Base-by-base conservation (phyloP, 2,888 invertebrate genomes). In the Caenorhabditis virilis region DNA sequence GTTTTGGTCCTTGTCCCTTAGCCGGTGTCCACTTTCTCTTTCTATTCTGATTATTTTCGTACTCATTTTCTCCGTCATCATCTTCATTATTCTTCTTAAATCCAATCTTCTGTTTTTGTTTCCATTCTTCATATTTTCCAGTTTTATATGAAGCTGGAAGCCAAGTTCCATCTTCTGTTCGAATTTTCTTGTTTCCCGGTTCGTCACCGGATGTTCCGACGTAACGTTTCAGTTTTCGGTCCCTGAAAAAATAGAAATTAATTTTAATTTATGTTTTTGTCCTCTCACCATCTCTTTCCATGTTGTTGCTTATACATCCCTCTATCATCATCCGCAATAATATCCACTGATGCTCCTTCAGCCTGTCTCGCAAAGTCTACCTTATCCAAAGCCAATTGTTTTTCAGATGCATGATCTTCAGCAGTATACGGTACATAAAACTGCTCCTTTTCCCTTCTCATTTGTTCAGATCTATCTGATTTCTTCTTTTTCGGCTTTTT, bases 211-310 rank as follows among this genome's bases (percentile, higher is more conserved):
- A 38, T 42, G 70, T 66, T 23, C 83, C 81, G 30, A 97, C 90
- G 90, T 93, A 94, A 86, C 92, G 95, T 88, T 95, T 97, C 85
- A 91, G 90, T 84, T 93, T 93, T 47, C 93, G 88, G 86, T 97
- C 95, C 97, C 97, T 87, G 72, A 4, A 77, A 72, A 49, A 41
- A 2, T 18, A 18, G 20, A 42, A 23, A 2, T 9, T 23, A 23
- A 23, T 25, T 30, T 30, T 9, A 30, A 30, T 9, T 9, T 30
- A 30, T 9, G 30, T 30, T 30, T 30, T 13, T n/a, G 4, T 48
- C 27, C 16, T 26, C 39, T 38, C 41, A 77, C 74, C 77, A 74
- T 64, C 67, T 74, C 58, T 77, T 77, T 27, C 56, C 65, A 41
- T 80, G 70, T 42, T 69, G 65, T 64, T 76, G 71, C 61, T 73